A percentile compares a stretch with the other conserved stretches of the same genome.
phyloP scores from a whole-genome alignment of 2,888 invertebrate genomes.

The Epistrophe grossulariae region DNA sequence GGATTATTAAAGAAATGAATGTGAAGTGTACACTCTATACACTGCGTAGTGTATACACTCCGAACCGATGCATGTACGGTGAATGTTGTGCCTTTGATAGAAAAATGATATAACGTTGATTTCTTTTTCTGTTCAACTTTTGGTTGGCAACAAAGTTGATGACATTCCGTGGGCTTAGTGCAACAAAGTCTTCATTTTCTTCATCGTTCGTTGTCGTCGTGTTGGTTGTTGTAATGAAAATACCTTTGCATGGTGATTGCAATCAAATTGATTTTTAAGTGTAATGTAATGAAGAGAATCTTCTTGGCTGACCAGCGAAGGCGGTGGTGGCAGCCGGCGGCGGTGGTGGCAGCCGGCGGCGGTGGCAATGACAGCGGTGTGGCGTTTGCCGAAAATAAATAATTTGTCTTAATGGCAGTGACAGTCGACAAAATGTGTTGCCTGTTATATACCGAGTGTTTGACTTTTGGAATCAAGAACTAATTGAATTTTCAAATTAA shows the following conservation, averaged over 20 bases:
- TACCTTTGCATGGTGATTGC: conserved; percentile 47
- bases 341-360: not conserved
- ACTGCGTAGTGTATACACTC: no score
- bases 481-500: conserved; percentile 48
- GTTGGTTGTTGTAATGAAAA: not conserved
- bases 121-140: conserved; percentile 1
- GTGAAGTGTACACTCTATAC: conserved; percentile 25
- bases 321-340: not conserved
- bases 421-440: conserved; percentile 25
- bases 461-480: conserved; percentile 50
- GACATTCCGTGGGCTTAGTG: conserved; percentile 40
- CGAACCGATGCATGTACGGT: not conserved
- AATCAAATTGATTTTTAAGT: conserved; percentile 72
- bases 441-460: not conserved
- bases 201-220: not conserved
- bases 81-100: conserved; percentile 6
- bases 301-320: not conserved
- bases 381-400: conserved; percentile 43
- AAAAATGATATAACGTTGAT: conserved; percentile 22
- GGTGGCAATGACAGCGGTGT: no score
- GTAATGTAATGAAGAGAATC: conserved; percentile 58
- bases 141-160: conserved; percentile 43
- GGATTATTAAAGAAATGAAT: conserved; percentile 66
- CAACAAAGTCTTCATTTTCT: conserved; percentile 55
- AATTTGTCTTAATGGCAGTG: conserved; percentile 46